Evolutionary conservation across 2,797 vertebrate species (phyloP), one percentile per base, ranked within the genome.

Genomic region (Lagodon rhomboides): DNA sequence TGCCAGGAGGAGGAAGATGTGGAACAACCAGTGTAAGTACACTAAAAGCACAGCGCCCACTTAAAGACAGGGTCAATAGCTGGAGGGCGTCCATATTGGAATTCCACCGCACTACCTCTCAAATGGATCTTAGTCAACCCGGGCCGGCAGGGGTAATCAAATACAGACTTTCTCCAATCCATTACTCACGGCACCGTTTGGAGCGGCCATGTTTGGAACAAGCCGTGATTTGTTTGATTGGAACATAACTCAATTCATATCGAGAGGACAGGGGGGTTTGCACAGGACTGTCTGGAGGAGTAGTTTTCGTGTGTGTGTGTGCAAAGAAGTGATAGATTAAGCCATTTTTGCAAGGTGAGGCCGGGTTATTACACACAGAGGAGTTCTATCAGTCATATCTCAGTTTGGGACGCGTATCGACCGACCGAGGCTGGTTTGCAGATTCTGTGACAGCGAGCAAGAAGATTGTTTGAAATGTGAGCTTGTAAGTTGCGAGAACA

Each of bases 61-160:
- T 94, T 95, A 93, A 90, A 93, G 91, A 89, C 75, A 70, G 89
- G 92, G 93, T 95, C 94, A 94, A 95, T 95, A 95, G 90, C 94
- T 95, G 93, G 94, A 95, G 93, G 93, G 90, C 22, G 85, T 94
- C 93, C 94, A 95, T 94, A 95, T 94, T 92, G 91, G 90, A 91
- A 92, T 94, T 94, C 86, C 83, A 84, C 78, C 30, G 64, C 86
- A 84, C 86, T 91, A 61, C 88, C 90, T 88, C 86, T 94, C 92
- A 93, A 91, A 95, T 93, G 92, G 90, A 94, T 95, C 93, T 94
- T 86, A 90, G 89, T 95, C 93, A 93, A 93, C 84, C 77, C 78
- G 54, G 74, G 91, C 75, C 68, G 47, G 87, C 79, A 69, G 69
- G 72, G 83, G 80, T 94, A 95, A 95, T 95, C 92, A 94, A 94